Conservation (phyloP, 2,888 invertebrate species). For the Yponomeuta malinellus region DNA sequence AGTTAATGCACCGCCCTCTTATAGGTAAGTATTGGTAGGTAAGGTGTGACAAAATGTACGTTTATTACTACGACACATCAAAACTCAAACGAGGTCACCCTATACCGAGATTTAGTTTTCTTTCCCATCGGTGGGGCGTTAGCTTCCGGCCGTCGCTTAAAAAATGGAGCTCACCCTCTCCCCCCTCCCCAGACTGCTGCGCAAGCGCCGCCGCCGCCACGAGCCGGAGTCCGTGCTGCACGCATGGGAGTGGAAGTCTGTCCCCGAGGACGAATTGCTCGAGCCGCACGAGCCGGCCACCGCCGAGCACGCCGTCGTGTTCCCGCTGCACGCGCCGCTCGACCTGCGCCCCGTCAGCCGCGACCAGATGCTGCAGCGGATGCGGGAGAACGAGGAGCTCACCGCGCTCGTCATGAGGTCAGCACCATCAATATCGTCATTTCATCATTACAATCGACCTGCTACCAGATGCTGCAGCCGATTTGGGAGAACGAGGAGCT, state of each 20-base stretch:
- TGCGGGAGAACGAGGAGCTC: constrained; percentile 46
- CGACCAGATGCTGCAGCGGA: constrained; percentile 39
- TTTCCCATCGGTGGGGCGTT: too few relatives aligned
- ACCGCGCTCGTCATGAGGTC: constrained; percentile 47
- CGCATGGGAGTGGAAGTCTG: constrained; percentile 61
- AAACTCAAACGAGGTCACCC: too few relatives aligned
- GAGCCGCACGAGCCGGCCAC: constrained; percentile 51
- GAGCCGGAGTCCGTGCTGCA: constrained; percentile 34
- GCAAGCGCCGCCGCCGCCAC: constrained; percentile 51
- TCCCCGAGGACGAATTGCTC: constrained; percentile 49
- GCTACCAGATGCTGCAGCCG: background rate
- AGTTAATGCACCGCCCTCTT: too few relatives aligned
- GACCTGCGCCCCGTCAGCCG: constrained; percentile 40
- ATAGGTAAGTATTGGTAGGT: too few relatives aligned
- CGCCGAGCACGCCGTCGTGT: constrained; percentile 46
- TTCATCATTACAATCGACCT: background rate
- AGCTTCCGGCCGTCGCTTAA: too few relatives aligned
- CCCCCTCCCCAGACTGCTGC: constrained; percentile 37
- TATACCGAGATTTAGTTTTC: too few relatives aligned
- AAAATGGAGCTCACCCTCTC: too few relatives aligned
- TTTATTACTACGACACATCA: too few relatives aligned
- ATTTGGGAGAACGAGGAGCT: constrained; percentile 35
- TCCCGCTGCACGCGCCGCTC: constrained; percentile 56
- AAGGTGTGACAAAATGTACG: too few relatives aligned
- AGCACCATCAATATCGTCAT: background rate